Conservation (phyloP, 2,113 vertebrate genomes). For the Clupea harengus region DNA sequence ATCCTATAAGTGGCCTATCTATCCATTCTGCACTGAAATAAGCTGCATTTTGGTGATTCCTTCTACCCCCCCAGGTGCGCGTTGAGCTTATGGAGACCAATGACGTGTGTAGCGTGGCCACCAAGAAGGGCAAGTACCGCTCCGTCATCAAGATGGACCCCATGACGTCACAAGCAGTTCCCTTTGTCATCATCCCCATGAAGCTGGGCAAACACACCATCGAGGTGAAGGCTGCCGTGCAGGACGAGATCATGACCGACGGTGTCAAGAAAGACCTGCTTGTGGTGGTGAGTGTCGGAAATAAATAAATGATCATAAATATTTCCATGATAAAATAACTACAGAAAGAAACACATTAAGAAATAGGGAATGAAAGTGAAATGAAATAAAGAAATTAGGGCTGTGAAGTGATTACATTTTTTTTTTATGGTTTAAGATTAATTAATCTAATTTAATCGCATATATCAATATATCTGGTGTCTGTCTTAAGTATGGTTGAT, state of each 20-base stretch:
- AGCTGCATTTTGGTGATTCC: too few relatives aligned
- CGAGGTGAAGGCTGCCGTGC: conserved; percentile 64
- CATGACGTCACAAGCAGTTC: conserved; percentile 60
- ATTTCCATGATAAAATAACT: neutral
- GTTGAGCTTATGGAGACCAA: conserved; percentile 76
- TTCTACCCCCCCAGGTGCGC: conserved; percentile 66
- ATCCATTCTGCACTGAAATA: neutral
- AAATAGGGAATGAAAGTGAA: neutral
- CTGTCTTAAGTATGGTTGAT: too few relatives aligned
- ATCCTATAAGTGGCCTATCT: too few relatives aligned
- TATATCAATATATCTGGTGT: too few relatives aligned
- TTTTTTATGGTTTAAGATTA: too few relatives aligned
- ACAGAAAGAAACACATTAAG: neutral
- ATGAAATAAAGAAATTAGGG: neutral
- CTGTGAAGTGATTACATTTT: too few relatives aligned
- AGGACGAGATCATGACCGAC: conserved; percentile 21
- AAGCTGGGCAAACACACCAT: conserved; percentile 64
- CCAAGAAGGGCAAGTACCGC: conserved; percentile 55
- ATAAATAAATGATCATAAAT: neutral
- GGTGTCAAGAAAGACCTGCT: conserved; percentile 36
- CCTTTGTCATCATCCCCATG: conserved; percentile 81
- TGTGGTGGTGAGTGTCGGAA: conserved; percentile 42
- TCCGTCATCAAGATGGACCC: conserved; percentile 52
- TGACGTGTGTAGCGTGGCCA: conserved; percentile 80
- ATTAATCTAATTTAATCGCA: too few relatives aligned